Evolutionary conservation across 2,113 vertebrate genomes (phyloP).

Genomic region (Barnardius zonarius): DNA sequence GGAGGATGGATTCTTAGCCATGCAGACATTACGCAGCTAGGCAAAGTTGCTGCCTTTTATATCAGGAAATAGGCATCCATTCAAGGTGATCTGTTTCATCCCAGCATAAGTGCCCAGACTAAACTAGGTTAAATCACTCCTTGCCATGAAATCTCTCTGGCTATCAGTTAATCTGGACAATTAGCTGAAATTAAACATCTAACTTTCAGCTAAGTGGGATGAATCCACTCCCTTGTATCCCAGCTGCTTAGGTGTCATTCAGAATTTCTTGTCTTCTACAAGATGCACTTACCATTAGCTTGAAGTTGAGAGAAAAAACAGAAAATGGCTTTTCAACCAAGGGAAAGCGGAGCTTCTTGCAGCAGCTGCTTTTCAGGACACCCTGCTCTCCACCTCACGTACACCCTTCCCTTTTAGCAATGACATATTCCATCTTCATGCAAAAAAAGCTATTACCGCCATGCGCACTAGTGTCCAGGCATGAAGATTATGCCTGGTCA

Average conservation of each 20-base stretch:
- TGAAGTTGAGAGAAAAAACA: neutral
- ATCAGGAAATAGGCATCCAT: neutral
- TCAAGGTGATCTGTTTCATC: neutral
- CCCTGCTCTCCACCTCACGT: fast-evolving
- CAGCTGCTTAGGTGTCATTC: neutral
- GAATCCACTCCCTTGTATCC: neutral
- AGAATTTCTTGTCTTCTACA: neutral
- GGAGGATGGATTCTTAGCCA: neutral
- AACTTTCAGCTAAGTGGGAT: neutral
- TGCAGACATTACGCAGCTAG: neutral
- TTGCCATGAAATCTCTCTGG: neutral
- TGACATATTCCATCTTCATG: neutral
- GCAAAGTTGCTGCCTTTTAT: neutral
- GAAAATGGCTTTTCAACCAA: neutral
- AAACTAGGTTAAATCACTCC: neutral
- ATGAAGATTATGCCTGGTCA: neutral
- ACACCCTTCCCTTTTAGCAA: neutral
- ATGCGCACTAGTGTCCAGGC: neutral
- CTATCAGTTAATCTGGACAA: neutral
- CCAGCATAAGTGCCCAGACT: neutral
- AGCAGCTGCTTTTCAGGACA: neutral
- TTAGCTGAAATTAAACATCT: neutral
- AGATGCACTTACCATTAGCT: fast-evolving
- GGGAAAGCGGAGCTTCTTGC: neutral
- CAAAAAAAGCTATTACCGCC: neutral